These are phyloP conservation scores for Epinephelus fuscoguttatus DNA, from an alignment of 2,113 vertebrate species.

Conservation along the genomic window DNA sequence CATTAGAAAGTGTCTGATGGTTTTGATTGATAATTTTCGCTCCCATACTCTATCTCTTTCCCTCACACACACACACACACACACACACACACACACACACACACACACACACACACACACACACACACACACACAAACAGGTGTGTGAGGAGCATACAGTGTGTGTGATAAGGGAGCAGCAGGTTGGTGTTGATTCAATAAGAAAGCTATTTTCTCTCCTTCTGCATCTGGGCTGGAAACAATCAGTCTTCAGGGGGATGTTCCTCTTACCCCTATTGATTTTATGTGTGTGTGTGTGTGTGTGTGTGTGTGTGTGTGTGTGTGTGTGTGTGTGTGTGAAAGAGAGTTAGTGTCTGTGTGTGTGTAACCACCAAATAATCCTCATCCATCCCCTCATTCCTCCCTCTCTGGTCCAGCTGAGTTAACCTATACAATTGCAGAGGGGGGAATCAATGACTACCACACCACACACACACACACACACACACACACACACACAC, in stretches of 20 bases:
- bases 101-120: background rate
- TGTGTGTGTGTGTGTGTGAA: conserved; percentile 44
- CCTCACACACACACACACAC: background rate
- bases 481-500: conserved; percentile 32
- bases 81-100: background rate
- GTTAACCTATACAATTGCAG: conserved; percentile 57
- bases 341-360: conserved; percentile 9
- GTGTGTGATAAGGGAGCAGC: conserved; percentile 67
- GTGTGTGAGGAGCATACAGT: conserved; percentile 30
- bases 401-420: conserved; percentile 52
- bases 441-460: conserved; percentile 51
- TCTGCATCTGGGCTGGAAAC: conserved; percentile 76
- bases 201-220: conserved; percentile 79
- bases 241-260: conserved; percentile 77
- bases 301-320: conserved; percentile 25
- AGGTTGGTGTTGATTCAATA: conserved; percentile 77
- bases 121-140: conserved; percentile 20
- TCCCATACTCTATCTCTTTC: conserved; percentile 14
- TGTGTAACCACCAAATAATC: conserved; percentile 53
- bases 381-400: conserved; percentile 60
- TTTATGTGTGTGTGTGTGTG: conserved; percentile 1
- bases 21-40: conserved; percentile 55
- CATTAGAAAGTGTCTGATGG: conserved; percentile 48
- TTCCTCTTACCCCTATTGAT: conserved; percentile 73
- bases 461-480: conserved; percentile 12